Base-by-base conservation (phyloP, 2,797 vertebrate species). In the Petrocephalus schoutedeni region DNA sequence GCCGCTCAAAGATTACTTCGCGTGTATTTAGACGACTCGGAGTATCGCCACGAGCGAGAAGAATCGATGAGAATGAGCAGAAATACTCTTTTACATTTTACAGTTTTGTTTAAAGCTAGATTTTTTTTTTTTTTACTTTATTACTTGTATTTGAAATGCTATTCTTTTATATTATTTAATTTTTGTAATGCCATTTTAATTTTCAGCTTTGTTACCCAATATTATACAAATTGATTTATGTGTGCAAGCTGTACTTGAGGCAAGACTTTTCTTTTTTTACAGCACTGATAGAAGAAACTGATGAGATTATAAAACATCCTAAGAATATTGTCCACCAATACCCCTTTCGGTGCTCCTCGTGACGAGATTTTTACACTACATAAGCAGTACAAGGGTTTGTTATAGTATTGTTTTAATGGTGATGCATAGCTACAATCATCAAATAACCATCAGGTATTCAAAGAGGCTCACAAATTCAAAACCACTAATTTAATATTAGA, bases 1-100 rank as follows among this genome's bases (percentile, higher is more conserved):
- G 89, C 98, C 98, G 80, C 97, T 99, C 94, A 99, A 99, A 97
- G 98, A 99, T 93, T 99, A 98, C 94, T 99, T 98, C 89, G 97
- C 98, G 95, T 99, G 98, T 91, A 96, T 96, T 86, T 88, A 88
- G 32, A 57, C 21, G 21, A 10, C 86, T 56, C 14, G 54, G 54
- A 51, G 59, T 58, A 64, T 23, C 41, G 56, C 56, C 56, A 36
- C 36, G 23, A 57, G n/a, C 88, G 12, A 84, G 41, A 95, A 95
- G 61, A 86, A 51, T 49, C n/a, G 4, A 28, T 4, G 9, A 67
- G 36, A 85, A 57, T 16, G 88, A 92, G 94, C 92, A 93, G 94
- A 95, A 92, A 95, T 92, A 91, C 92, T 90, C 85, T 32, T 28
- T 94, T 91, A 95, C 86, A 86, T 67, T 84, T 85, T 94, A 94